Evolutionary conservation across 2,797 vertebrate genomes (phyloP).

Genomic region (Heliangelus exortis): DNA sequence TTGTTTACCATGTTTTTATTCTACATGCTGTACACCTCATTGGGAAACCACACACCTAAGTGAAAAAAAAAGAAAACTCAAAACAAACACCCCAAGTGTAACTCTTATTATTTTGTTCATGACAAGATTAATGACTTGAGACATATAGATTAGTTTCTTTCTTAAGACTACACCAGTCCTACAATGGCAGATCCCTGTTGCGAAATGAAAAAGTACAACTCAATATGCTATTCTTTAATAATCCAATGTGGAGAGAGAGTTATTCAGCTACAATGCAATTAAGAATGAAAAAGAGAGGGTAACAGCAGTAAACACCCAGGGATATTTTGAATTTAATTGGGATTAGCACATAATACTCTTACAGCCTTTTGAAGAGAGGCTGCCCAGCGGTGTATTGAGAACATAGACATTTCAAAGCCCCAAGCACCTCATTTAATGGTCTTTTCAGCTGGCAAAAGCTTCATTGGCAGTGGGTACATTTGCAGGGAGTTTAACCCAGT

Average conservation of each 20-base stretch:
- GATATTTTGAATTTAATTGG: constrained; percentile 66
- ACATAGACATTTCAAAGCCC: constrained; percentile 31
- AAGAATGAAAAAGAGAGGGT: constrained; percentile 39
- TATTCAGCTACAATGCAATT: constrained; percentile 46
- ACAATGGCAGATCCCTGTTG: not conserved
- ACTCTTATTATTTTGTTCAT: not conserved
- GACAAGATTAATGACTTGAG: constrained; percentile 24
- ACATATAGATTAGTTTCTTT: not conserved
- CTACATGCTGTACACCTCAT: not conserved
- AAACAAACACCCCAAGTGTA: not conserved
- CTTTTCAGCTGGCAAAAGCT: constrained; percentile 62
- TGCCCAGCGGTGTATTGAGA: not conserved
- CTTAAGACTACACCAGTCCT: not conserved
- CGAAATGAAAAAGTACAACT: not conserved
- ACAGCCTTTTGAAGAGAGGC: constrained; percentile 48
- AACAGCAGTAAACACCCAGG: constrained; percentile 48
- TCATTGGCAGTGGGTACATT: constrained; percentile 35
- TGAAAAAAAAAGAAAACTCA: not conserved
- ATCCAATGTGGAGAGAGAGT: constrained; percentile 18
- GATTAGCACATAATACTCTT: constrained; percentile 49
- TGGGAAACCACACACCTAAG: not conserved
- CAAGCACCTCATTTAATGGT: constrained; percentile 53
- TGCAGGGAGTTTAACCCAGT: constrained; percentile 56
- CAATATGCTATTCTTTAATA: constrained; percentile 41
- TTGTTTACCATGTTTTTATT: not conserved